Evolutionary conservation across 2,888 invertebrate species (phyloP).

Genomic region (Oegoconia quadripuncta): DNA sequence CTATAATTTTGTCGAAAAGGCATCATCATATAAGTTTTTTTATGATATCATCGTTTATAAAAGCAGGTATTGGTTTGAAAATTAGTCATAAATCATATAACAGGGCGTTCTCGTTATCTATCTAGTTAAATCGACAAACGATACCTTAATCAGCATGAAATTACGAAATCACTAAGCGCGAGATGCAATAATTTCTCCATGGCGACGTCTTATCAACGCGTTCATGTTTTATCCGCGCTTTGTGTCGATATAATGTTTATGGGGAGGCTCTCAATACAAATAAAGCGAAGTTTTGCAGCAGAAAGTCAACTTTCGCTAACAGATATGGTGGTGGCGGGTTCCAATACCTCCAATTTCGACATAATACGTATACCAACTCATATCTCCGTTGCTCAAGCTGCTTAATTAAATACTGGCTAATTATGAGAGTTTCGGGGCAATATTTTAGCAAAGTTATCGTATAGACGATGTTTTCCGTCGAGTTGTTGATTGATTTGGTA

Average conservation of each 20-base stretch:
- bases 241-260: slow-evolving; percentile 44
- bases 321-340: slow-evolving; percentile 54
- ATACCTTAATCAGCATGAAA: no score
- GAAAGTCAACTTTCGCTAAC: slow-evolving; percentile 61
- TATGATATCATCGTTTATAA: no score
- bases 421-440: slow-evolving; percentile 28
- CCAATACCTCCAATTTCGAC: slow-evolving; percentile 49
- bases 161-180: slow-evolving; percentile 1
- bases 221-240: slow-evolving; percentile 30
- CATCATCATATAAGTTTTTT: no score
- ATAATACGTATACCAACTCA: slow-evolving; percentile 26
- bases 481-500: no score
- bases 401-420: slow-evolving; percentile 39
- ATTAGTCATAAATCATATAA: no score
- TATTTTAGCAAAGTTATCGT: slow-evolving; percentile 28
- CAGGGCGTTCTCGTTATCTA: no score
- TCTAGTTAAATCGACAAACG: no score
- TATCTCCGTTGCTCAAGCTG: slow-evolving; percentile 22
- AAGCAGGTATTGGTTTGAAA: no score
- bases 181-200: slow-evolving; percentile 8
- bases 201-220: slow-evolving; percentile 15
- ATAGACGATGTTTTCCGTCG: background rate
- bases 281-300: slow-evolving; percentile 54
- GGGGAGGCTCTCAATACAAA: slow-evolving; percentile 39
- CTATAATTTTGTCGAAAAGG: background rate